Percentiles rank a stretch among this genome's conserved stretches.
phyloP scores from a whole-genome alignment of 1,140 invertebrate genomes.

The Zaprionus taronus region DNA sequence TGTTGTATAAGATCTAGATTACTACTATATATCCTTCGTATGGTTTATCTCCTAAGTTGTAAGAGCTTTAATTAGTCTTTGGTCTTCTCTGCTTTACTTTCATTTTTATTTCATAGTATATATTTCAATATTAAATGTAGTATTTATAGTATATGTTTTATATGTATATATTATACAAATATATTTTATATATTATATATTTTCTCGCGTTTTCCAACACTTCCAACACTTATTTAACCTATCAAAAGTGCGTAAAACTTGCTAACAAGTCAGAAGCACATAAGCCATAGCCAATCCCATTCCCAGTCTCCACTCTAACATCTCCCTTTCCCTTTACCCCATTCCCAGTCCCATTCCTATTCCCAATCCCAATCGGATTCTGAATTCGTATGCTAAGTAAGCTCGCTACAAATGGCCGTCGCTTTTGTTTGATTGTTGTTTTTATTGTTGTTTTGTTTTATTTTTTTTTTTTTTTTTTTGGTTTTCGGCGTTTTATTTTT shows the following conservation, averaged over 20 bases:
- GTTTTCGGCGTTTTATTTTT: conserved; percentile 34
- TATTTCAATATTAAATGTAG: neutral
- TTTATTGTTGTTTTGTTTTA: conserved; percentile 51
- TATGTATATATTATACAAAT: no score
- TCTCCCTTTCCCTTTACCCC: neutral
- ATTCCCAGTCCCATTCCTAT: neutral
- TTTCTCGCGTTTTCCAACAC: conserved; percentile 4
- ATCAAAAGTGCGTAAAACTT: neutral
- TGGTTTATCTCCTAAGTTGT: no score
- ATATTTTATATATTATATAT: neutral
- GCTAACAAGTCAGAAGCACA: neutral
- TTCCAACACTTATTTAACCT: neutral
- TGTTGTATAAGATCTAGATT: no score
- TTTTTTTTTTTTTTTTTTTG: conserved; percentile 34
- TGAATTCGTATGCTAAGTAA: conserved; percentile 11
- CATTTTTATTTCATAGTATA: neutral
- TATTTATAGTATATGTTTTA: neutral
- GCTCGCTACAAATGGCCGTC: conserved; percentile 41
- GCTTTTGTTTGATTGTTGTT: conserved; percentile 51
- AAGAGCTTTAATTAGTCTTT: no score
- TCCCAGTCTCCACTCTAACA: neutral
- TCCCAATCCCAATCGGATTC: conserved; percentile 5
- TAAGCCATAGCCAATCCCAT: neutral
- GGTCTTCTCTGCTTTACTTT: neutral
- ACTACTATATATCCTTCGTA: no score